A percentile compares a stretch with the other conserved stretches of the same genome.
phyloP scores from a whole-genome alignment of 2,113 vertebrate genomes.

The Nothoprocta perdicaria region DNA sequence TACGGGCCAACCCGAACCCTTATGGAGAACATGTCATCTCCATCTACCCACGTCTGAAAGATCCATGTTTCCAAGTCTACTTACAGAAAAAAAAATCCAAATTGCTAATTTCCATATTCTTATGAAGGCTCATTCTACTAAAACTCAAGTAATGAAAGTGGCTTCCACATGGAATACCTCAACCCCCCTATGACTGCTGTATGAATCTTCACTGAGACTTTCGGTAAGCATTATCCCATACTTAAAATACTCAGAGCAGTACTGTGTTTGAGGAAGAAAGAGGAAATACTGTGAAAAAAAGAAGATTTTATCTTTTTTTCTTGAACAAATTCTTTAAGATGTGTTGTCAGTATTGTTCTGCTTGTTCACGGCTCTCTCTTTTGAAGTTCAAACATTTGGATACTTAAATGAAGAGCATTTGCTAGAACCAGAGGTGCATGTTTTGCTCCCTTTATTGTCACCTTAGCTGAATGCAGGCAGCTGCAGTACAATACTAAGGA shows the following conservation, averaged over 20 bases:
- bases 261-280: not conserved
- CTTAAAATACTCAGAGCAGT: not conserved
- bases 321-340: not conserved
- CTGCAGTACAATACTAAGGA: not conserved
- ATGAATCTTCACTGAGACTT: accelerated
- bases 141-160: accelerated
- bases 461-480: not conserved
- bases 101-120: not conserved
- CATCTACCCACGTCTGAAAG: not conserved
- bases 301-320: not conserved
- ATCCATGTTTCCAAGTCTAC: not conserved
- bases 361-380: not conserved
- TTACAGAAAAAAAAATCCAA: not conserved
- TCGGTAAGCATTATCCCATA: not conserved
- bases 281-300: not conserved
- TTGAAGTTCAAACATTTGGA: not conserved
- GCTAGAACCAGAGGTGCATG: not conserved
- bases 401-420: not conserved
- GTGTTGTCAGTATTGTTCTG: not conserved
- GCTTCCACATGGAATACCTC: too few relatives aligned
- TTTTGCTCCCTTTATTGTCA: not conserved
- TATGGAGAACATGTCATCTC: not conserved
- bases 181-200: not conserved
- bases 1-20: not conserved
- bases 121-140: not conserved